Percentiles rank a stretch among this genome's conserved stretches.
Conservation (phyloP, 1,140 invertebrate species). For the Drosophila azteca region DNA sequence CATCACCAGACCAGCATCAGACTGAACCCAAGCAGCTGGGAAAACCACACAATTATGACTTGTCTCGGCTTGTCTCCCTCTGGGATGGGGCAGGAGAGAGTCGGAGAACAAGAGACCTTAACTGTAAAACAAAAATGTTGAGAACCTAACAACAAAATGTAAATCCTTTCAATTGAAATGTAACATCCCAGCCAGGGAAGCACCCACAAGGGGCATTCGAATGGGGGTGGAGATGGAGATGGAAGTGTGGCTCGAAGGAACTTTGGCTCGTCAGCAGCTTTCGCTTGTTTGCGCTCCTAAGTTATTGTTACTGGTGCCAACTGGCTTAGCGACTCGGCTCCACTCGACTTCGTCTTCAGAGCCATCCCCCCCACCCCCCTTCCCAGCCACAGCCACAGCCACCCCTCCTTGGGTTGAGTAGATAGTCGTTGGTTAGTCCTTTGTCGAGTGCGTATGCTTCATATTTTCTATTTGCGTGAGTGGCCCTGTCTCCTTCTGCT, state of each 20-base stretch:
- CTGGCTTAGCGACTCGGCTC: conserved; percentile 68
- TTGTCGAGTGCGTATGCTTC: conserved; percentile 40
- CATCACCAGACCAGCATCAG: conserved; percentile 22
- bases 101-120: conserved; percentile 44
- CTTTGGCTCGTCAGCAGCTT: conserved; percentile 74
- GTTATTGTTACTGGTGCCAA: conserved; percentile 80
- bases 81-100: no score
- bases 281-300: conserved; percentile 76
- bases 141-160: conserved; percentile 76
- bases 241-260: conserved; percentile 2
- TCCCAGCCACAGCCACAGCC: not conserved
- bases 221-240: not conserved
- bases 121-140: conserved; percentile 78
- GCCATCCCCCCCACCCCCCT: not conserved
- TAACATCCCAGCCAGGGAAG: conserved; percentile 52
- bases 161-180: conserved; percentile 81
- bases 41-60: conserved; percentile 71
- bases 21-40: conserved; percentile 1
- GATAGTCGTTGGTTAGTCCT: conserved; percentile 33
- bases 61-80: conserved; percentile 25
- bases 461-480: conserved; percentile 42
- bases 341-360: conserved; percentile 48
- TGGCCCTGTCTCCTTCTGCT: no score
- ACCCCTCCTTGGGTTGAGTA: not conserved
- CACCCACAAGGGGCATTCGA: conserved; percentile 9